Percentiles rank a stretch among this genome's conserved stretches.
phyloP scores from a whole-genome alignment of 2,888 invertebrate species.

The Aspidiotus destructor region DNA sequence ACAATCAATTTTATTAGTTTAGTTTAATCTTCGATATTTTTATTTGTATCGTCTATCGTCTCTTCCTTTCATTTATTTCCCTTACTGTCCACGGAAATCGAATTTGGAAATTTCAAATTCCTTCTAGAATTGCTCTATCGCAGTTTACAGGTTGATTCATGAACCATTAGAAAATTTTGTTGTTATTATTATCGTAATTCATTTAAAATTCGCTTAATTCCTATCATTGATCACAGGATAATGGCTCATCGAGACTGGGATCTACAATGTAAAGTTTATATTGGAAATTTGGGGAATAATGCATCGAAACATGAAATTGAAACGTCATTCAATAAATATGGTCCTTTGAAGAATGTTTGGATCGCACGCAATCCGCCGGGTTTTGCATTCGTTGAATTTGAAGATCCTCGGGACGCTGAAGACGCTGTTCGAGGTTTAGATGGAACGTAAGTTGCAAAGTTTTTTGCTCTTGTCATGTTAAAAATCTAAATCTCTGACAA shows the following conservation, averaged over 20 bases:
- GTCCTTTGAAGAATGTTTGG: constrained; percentile 83
- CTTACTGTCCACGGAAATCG: too few species aligned
- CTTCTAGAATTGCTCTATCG: too few species aligned
- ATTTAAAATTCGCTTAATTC: too few species aligned
- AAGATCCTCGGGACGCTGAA: constrained; percentile 79
- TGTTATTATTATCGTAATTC: too few species aligned
- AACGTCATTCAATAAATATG: constrained; percentile 77
- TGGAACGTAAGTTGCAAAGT: constrained; percentile 57
- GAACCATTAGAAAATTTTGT: too few species aligned
- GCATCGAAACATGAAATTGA: constrained; percentile 84
- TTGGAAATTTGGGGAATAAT: constrained; percentile 82
- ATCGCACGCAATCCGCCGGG: constrained; percentile 88
- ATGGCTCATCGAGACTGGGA: constrained; percentile 62
- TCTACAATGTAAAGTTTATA: constrained; percentile 81
- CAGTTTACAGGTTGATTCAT: too few species aligned
- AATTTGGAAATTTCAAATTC: too few species aligned
- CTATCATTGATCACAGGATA: not conserved
- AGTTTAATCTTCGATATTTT: too few species aligned
- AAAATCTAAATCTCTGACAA: too few species aligned
- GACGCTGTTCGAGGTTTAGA: constrained; percentile 74
- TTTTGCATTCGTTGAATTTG: constrained; percentile 82
- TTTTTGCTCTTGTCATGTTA: not conserved
- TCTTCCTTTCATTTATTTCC: too few species aligned
- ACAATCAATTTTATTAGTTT: too few species aligned
- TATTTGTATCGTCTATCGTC: too few species aligned